Base-by-base conservation (phyloP, 2,113 vertebrate genomes). In the Neolamprologus caudopunctatus region DNA sequence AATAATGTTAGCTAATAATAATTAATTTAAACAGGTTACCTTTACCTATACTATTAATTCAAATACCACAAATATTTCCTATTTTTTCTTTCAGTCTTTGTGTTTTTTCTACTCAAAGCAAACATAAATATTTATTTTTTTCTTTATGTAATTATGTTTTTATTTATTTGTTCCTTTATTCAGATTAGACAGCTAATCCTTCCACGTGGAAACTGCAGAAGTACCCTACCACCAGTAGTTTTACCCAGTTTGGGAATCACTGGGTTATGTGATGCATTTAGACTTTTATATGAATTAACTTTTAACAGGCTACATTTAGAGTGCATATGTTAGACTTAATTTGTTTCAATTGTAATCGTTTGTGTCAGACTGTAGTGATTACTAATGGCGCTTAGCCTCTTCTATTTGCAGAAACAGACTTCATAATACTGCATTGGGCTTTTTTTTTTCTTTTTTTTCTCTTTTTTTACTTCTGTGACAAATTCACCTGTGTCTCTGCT, bases 401-500 rank as follows among this genome's bases (percentile, higher is more conserved):
- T 87, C 8, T 82, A 21, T 53, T 10, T 61, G 24, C 51, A 85
- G 66, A 66, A 61, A 82, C 54, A 28, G 33, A 33, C 68, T 73
- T 66, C 4, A 26, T 26, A 24, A 4, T 71, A 35, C 68, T 8
- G 33, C 51, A 86, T 87, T 78, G 88, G 51, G 78, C 55, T 37
- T 31, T 28, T 85, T 26, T 85, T 26, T n/a, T 14, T 55, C 58
- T 61, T 86, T 80, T 75, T 51, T 85, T 40, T 54, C 57, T 82
- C 89, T 82, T 78, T 17, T 88, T 91, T 80, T 82, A 45, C 88
- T 51, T 58, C 83, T 86, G 71, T 86, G 88, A 91, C 90, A 63
- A 90, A 91, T 68, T 86, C 91, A 91, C 86, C 88, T 87, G 79
- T 80, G 66, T 81, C 81, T 90, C 33, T 87, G 87, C 80, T 83